Base-by-base conservation (phyloP, 2,113 vertebrate genomes). In the Seriola quinqueradiata region DNA sequence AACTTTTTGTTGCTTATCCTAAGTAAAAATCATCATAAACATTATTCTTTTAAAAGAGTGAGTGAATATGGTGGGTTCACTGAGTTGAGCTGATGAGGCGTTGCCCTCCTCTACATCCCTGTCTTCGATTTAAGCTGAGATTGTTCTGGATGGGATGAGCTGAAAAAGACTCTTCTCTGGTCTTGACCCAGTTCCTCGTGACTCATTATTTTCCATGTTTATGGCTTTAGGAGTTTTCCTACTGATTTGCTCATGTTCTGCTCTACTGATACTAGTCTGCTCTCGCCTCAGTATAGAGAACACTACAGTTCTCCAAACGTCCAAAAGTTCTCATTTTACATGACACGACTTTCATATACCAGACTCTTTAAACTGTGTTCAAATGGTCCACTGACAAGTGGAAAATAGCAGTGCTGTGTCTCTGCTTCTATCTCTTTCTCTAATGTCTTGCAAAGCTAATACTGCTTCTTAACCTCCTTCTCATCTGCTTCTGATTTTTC, bases 141-240 rank as follows among this genome's bases (percentile, higher is more conserved):
- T 28, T 69, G 70, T 63, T 69, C 36, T 46, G 21, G 8, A 57
- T 23, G 46, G 63, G 11, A 67, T 68, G 1, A 28, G 7, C 58
- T 65, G 50, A 65, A 71, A 71, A 40, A 28, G 28, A 23, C 14
- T 50, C 17, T 14, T 63, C 17, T 65, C 36, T 67, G 55, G 44
- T 67, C 54, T 60, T 83, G 55, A 78, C 76, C 76, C 70, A 79
- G 12, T 65, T 84, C 50, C 42, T 54, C 4, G 0, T 60, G n/a
- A 34, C 61, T 72, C 55, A 80, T 85, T 85, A 72, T 77, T 76
- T 81, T 76, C 52, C 16, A 17, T 57, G n/a, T 38, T 72, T 21
- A 70, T 48, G 58, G 16, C 54, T 59, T 76, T 28, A 54, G 65
- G 19, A 76, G 4, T 79, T 64, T 73, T 77, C 50, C 25, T 69